These are phyloP conservation scores for Echinometra lucunter DNA, from an alignment of 53 echinoderm and acorn worm species.

Conservation along the genomic window DNA sequence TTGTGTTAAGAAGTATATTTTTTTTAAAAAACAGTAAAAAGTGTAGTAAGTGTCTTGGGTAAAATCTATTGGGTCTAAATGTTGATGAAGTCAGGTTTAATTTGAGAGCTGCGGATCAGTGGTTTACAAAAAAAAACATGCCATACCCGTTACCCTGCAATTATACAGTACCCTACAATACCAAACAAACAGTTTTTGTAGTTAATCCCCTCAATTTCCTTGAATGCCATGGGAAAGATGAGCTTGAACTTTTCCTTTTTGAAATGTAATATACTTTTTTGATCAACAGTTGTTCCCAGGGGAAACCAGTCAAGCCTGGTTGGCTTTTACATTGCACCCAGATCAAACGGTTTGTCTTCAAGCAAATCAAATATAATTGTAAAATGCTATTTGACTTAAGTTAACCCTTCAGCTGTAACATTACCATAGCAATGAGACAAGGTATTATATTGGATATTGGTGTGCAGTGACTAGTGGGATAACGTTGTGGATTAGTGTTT, in stretches of 20 bases:
- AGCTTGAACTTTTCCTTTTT: background rate
- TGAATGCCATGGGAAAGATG: background rate
- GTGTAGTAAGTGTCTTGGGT: background rate
- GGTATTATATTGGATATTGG: background rate
- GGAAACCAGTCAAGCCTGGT: background rate
- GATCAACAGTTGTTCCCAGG: too few relatives aligned
- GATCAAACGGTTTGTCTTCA: background rate
- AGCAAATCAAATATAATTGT: background rate
- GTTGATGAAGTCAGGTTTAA: background rate
- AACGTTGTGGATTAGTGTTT: conserved; percentile 4
- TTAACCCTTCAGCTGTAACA: background rate
- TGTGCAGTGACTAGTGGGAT: background rate
- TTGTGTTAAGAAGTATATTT: background rate
- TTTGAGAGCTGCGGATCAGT: background rate
- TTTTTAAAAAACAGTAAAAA: background rate
- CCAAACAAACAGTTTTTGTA: background rate
- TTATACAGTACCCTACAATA: background rate
- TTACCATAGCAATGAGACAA: background rate
- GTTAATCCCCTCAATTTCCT: background rate
- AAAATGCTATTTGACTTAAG: background rate
- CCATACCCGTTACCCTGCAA: background rate
- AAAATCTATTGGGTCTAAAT: background rate
- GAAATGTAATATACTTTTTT: too few relatives aligned
- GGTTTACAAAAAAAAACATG: background rate
- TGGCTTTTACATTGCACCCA: background rate